Percentiles rank a stretch among this genome's conserved stretches.
Conservation (phyloP, 2,888 invertebrate species). For the Liodrosophila aerea region DNA sequence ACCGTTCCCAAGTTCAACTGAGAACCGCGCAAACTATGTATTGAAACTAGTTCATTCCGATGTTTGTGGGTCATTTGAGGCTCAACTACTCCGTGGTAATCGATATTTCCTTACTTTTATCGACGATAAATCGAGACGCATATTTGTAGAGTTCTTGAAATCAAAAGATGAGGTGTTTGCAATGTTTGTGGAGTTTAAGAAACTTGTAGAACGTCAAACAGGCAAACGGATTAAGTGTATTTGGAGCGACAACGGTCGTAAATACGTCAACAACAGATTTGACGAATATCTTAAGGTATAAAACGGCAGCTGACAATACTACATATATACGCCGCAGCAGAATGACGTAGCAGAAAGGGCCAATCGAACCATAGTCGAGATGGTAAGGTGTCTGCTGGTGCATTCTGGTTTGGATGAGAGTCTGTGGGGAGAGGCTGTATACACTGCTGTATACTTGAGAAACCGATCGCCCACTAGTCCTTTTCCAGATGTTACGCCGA, state of each 20-base stretch:
- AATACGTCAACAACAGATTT: slow-evolving; percentile 12
- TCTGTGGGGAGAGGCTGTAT: neutral
- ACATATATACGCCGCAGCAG: slow-evolving; percentile 25
- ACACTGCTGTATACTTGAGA: neutral
- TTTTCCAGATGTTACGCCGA: neutral
- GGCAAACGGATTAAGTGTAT: neutral
- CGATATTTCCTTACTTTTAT: neutral
- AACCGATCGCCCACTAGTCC: too few species aligned
- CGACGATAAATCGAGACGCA: slow-evolving; percentile 3
- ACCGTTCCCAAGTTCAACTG: neutral
- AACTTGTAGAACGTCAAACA: slow-evolving; percentile 27
- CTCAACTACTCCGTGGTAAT: too few species aligned
- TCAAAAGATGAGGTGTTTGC: slow-evolving; percentile 31
- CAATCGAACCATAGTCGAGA: slow-evolving; percentile 29
- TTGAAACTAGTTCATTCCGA: too few species aligned
- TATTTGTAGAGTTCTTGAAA: slow-evolving; percentile 40
- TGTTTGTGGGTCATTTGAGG: too few species aligned
- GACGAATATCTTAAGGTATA: slow-evolving; percentile 18
- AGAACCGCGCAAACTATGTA: too few species aligned
- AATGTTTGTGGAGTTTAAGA: slow-evolving; percentile 32
- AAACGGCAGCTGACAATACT: slow-evolving; percentile 12
- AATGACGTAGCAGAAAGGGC: slow-evolving; percentile 31
- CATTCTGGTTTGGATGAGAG: too few species aligned
- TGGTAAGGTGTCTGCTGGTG: too few species aligned
- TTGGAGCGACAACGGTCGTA: slow-evolving; percentile 22